These are phyloP conservation scores for Dryobotodes eremita DNA, from an alignment of 2,888 invertebrate genomes.

Conservation along the genomic window DNA sequence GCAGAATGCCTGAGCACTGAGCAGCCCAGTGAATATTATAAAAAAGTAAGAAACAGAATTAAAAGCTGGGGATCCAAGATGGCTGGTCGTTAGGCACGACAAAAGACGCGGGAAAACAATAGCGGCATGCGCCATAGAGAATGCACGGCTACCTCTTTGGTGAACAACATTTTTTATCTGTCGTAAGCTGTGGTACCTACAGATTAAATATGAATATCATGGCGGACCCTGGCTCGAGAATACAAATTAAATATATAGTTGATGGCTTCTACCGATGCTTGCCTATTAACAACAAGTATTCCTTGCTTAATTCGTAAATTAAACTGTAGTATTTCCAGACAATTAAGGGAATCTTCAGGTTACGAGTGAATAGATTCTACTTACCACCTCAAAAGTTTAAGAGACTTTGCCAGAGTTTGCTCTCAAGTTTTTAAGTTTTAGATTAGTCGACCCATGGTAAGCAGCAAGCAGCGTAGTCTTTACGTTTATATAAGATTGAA, in stretches of 20 bases:
- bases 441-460: neutral
- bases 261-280: neutral
- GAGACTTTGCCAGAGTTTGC: neutral
- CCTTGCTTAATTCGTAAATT: neutral
- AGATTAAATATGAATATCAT: conserved; percentile 22
- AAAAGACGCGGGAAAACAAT: conserved; percentile 84
- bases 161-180: conserved; percentile 57
- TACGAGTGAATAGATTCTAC: neutral
- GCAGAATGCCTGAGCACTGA: neutral
- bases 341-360: too few relatives aligned
- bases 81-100: conserved; percentile 74
- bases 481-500: neutral
- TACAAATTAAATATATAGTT: neutral
- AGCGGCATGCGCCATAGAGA: conserved; percentile 73
- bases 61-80: conserved; percentile 68
- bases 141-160: conserved; percentile 72
- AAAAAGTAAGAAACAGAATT: conserved; percentile 54
- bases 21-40: neutral
- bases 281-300: neutral
- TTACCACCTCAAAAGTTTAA: neutral
- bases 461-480: neutral
- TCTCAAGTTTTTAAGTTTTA: neutral
- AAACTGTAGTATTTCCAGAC: neutral
- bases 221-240: neutral
- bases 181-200: conserved; percentile 6